Evolutionary conservation across 1,140 invertebrate genomes (phyloP).

Genomic region (Drosophila triauraria): DNA sequence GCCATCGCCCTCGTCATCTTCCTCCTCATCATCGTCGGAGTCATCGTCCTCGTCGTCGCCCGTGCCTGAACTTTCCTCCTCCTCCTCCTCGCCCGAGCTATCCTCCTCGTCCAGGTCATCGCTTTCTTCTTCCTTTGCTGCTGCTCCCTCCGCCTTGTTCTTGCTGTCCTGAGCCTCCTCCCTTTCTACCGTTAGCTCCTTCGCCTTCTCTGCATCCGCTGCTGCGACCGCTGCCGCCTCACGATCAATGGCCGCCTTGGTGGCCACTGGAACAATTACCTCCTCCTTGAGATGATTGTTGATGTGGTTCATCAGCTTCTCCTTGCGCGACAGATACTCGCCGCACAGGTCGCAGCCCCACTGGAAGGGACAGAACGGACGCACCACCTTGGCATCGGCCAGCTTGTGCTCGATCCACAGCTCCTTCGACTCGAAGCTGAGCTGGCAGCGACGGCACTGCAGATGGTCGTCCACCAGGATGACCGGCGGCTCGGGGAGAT

Average conservation of each 20-base stretch:
- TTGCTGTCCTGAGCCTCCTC: not conserved
- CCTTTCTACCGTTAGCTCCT: not conserved
- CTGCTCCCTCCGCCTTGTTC: not conserved
- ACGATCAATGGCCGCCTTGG: constrained; percentile 17
- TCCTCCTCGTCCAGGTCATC: constrained; percentile 41
- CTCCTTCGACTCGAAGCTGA: constrained; percentile 69
- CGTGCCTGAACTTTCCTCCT: constrained; percentile 33
- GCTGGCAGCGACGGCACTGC: constrained; percentile 69
- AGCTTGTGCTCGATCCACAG: constrained; percentile 84
- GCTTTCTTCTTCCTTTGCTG: constrained; percentile 7
- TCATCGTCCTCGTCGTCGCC: constrained; percentile 41
- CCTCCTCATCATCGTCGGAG: constrained; percentile 17
- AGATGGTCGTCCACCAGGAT: constrained; percentile 69
- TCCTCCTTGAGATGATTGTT: constrained; percentile 80
- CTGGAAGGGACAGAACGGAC: constrained; percentile 80
- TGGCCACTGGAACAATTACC: constrained; percentile 73
- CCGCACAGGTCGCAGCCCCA: constrained; percentile 84
- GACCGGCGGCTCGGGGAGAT: constrained; percentile 71
- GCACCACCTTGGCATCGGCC: constrained; percentile 73
- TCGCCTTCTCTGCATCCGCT: not conserved
- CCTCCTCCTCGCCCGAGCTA: constrained; percentile 22
- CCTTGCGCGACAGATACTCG: constrained; percentile 82
- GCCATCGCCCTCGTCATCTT: constrained; percentile 33
- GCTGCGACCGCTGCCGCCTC: not conserved
- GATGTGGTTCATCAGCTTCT: constrained; percentile 84